These are phyloP conservation scores for Xiphorhynchus erythropygius DNA, from an alignment of 2,797 vertebrate species.

Conservation along the genomic window DNA sequence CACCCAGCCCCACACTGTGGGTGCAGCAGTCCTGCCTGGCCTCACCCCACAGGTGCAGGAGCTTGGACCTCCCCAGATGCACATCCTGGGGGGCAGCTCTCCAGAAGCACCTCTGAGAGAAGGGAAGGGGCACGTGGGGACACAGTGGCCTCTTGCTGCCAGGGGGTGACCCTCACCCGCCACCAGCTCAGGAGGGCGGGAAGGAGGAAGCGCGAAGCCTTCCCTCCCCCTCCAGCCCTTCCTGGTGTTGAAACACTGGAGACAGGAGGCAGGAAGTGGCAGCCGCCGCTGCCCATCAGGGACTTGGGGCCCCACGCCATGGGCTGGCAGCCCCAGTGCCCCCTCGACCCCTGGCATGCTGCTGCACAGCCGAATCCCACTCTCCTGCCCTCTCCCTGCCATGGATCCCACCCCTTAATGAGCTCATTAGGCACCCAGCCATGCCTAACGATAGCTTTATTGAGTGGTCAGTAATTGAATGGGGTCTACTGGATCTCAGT, in stretches of 20 bases:
- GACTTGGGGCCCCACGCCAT: accelerated
- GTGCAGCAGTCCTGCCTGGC: background rate
- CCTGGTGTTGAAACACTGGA: conserved; percentile 18
- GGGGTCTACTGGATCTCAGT: background rate
- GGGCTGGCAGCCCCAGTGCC: background rate
- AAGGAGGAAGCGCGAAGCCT: conserved; percentile 20
- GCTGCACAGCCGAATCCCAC: background rate
- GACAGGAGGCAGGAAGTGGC: background rate
- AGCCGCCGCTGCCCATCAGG: background rate
- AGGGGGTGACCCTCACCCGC: background rate
- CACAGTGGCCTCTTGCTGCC: background rate
- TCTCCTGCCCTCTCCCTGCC: background rate
- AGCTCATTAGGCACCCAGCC: background rate
- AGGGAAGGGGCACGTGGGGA: background rate
- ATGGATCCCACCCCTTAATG: background rate
- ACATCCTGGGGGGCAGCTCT: too few relatives aligned
- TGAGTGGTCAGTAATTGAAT: background rate
- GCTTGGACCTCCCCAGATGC: background rate
- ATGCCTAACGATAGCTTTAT: background rate
- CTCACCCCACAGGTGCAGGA: background rate
- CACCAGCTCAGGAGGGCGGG: background rate
- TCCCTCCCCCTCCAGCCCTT: conserved; percentile 32
- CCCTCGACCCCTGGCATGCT: background rate
- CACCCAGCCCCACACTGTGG: background rate
- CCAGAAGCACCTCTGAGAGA: background rate